A percentile compares a stretch with the other conserved stretches of the same genome.
These are phyloP conservation scores for Pedetes capensis DNA, from an alignment of 2,113 vertebrate genomes.

Conservation along the genomic window DNA sequence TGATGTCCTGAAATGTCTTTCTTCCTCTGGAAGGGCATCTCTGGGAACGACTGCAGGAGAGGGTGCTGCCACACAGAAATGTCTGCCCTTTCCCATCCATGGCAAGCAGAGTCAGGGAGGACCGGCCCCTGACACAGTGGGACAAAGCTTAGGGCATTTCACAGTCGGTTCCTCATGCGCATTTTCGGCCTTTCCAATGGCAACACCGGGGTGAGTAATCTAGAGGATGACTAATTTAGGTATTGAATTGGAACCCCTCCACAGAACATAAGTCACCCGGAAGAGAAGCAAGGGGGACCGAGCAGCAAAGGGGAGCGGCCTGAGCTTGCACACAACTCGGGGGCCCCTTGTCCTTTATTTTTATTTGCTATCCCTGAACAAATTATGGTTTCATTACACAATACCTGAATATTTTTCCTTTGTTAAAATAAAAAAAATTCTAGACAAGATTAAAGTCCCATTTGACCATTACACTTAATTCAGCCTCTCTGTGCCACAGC, in stretches of 20 bases:
- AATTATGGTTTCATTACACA: not conserved
- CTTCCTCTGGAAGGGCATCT: not conserved
- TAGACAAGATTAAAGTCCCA: not conserved
- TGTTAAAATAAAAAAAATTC: not conserved
- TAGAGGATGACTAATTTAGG: constrained; percentile 25
- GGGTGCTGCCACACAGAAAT: not conserved
- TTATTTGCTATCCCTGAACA: too few relatives aligned
- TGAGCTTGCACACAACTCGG: not conserved
- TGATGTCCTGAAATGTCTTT: too few relatives aligned
- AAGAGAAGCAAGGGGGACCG: not conserved
- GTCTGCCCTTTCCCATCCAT: not conserved
- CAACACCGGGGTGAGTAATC: not conserved
- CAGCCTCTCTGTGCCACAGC: not conserved
- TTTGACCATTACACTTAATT: not conserved
- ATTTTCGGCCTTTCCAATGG: not conserved
- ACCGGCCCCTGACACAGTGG: not conserved
- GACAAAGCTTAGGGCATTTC: not conserved
- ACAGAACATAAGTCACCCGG: not conserved
- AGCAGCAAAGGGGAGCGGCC: not conserved
- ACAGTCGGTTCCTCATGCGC: not conserved
- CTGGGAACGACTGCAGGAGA: not conserved
- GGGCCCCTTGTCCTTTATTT: not conserved
- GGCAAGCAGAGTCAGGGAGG: not conserved
- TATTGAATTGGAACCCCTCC: constrained; percentile 14
- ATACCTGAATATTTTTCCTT: not conserved